Evolutionary conservation across 2,888 invertebrate genomes (phyloP).

Genomic region (Microctonus brassicae): DNA sequence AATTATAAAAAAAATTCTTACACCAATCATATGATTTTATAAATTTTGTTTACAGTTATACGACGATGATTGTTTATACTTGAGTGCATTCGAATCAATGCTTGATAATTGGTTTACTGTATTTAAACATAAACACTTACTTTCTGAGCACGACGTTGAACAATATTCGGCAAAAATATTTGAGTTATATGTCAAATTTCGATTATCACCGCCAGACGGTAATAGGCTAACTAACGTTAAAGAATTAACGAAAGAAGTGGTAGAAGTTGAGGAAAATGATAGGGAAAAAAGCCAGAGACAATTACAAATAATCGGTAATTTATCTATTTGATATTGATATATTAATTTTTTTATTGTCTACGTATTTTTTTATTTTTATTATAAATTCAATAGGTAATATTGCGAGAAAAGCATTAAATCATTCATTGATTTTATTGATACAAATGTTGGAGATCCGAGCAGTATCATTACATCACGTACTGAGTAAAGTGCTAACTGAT

Average conservation of each 20-base stretch:
- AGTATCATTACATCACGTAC: conserved; percentile 71
- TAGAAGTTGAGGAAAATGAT: conserved; percentile 78
- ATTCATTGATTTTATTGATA: conserved; percentile 77
- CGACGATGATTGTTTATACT: conserved; percentile 72
- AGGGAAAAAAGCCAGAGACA: conserved; percentile 79
- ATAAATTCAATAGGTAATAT: conserved; percentile 69
- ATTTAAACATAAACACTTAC: conserved; percentile 68
- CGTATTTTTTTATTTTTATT: conserved; percentile 47
- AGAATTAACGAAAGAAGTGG: conserved; percentile 73
- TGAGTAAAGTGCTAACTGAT: conserved; percentile 60
- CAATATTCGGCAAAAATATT: conserved; percentile 76
- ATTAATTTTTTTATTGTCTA: background rate
- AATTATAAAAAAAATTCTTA: background rate
- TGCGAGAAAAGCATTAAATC: conserved; percentile 76
- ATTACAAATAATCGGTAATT: conserved; percentile 80
- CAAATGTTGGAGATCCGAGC: conserved; percentile 78
- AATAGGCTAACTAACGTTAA: conserved; percentile 71
- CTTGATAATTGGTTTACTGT: conserved; percentile 78
- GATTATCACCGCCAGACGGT: conserved; percentile 87
- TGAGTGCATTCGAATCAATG: conserved; percentile 79
- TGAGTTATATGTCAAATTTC: conserved; percentile 83
- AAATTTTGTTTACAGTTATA: conserved; percentile 61
- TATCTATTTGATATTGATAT: too few relatives aligned
- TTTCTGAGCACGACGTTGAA: conserved; percentile 66
- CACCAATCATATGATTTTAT: background rate